Percentiles rank a stretch among this genome's conserved stretches.
Conservation (phyloP, 1,140 invertebrate genomes). For the Ladona fulva region DNA sequence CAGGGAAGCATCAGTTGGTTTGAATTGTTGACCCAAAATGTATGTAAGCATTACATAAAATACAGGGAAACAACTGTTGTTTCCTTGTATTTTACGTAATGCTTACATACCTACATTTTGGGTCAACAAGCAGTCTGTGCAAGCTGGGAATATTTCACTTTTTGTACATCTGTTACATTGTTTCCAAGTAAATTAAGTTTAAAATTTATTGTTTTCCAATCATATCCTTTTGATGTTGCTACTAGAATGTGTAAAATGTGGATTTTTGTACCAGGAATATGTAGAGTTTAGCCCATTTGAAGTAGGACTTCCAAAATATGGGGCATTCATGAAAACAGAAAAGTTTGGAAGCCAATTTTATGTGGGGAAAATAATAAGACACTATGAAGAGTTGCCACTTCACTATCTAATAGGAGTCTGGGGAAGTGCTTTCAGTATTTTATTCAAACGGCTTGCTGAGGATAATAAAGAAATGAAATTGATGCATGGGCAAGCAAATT, state of each 20-base stretch:
- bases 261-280: constrained; percentile 36
- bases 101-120: too few relatives aligned
- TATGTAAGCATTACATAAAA: too few relatives aligned
- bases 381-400: constrained; percentile 38
- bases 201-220: background rate
- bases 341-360: constrained; percentile 41
- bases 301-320: constrained; percentile 43
- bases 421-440: constrained; percentile 43
- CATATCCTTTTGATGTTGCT: background rate
- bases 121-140: too few relatives aligned
- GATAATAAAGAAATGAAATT: too few relatives aligned
- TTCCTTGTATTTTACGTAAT: too few relatives aligned
- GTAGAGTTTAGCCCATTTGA: constrained; percentile 43
- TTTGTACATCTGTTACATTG: too few relatives aligned
- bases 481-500: too few relatives aligned
- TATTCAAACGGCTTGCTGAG: constrained; percentile 33
- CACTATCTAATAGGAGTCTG: constrained; percentile 38
- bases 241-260: background rate
- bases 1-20: too few relatives aligned
- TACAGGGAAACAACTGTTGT: too few relatives aligned
- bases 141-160: too few relatives aligned
- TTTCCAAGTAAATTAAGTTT: background rate
- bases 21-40: too few relatives aligned
- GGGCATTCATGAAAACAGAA: constrained; percentile 39
- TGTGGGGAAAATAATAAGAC: constrained; percentile 37